phyloP scores from a whole-genome alignment of 2,797 vertebrate species.

The Molossus alvarezi region DNA sequence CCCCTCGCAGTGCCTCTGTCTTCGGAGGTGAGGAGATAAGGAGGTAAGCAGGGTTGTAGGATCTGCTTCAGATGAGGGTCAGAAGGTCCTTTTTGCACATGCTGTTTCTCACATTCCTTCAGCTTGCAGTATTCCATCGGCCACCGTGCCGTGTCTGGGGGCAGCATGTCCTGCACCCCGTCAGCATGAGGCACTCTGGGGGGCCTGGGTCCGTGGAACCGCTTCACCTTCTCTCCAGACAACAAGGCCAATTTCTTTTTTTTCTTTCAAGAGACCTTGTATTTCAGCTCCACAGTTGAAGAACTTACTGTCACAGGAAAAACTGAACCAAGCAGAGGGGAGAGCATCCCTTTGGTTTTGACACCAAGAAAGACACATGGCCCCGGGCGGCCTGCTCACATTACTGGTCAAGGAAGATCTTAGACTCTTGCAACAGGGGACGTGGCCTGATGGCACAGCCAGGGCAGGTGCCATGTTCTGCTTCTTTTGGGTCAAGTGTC shows the following conservation, averaged over 20 bases:
- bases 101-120: not conserved
- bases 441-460: too few species aligned
- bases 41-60: not conserved
- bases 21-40: not conserved
- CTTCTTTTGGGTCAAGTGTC: not conserved
- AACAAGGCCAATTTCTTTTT: not conserved
- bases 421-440: not conserved
- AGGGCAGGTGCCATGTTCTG: not conserved
- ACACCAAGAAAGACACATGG: not conserved
- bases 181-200: accelerated
- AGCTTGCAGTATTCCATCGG: not conserved
- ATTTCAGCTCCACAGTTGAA: not conserved
- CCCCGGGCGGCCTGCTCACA: not conserved
- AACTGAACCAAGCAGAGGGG: not conserved
- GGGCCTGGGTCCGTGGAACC: accelerated
- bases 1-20: not conserved
- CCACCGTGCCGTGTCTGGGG: not conserved
- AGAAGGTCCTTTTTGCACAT: too few species aligned
- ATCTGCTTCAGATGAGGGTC: not conserved
- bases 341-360: not conserved
- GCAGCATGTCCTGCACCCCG: not conserved
- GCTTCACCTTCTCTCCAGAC: not conserved
- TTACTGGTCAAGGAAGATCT: not conserved
- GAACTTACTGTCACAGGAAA: not conserved
- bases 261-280: not conserved